Base-by-base conservation (phyloP, 2,113 vertebrate genomes). In the Micronisus gabar region DNA sequence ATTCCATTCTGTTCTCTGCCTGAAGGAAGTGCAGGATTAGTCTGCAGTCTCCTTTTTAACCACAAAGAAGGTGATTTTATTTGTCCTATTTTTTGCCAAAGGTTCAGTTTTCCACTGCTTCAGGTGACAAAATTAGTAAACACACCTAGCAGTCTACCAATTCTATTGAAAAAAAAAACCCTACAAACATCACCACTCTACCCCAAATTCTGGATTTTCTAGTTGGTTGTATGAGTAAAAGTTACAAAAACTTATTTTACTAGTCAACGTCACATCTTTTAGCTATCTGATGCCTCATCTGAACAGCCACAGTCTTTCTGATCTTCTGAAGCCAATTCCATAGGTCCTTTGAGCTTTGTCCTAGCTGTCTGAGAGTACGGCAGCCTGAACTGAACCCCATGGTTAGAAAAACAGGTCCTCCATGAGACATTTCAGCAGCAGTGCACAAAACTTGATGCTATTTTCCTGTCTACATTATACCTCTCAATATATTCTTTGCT, bases 111-210 rank as follows among this genome's bases (percentile, higher is more conserved):
- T 53, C 3, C 15, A 6, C 12, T 45, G 13, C 20, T 47, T 67
- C 53, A 15, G 21, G 16, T 72, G 32, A 58, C 13, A 58, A 86
- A 92, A 58, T 79, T 40, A 40, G 9, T 29, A 88, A 89, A 22
- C 10, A n/a, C 4, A 48, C 0, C 3, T 45, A 61, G 8, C 10
- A 53, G 5, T 20, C 27, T 50, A 70, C 3, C 1, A 34, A 1
- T 86, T 76, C n/a, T 61, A 75, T 65, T 47, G 13, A 61, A 86
- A 76, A 83, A 83, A 73, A 72, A 21, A 0, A 7, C 18, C 11
- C 25, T 48, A 20, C 15, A 68, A 72, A 61, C 18, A 71, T 6
- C 6, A 75, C n/a, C 15, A 53, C 0, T 2, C 10, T 7, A 2
- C 4, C 30, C 18, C 45, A 50, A 14, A 50, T 73, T 83, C 22